These are phyloP conservation scores for Tamandua tetradactyla DNA, from an alignment of 2,797 vertebrate species.

Conservation along the genomic window DNA sequence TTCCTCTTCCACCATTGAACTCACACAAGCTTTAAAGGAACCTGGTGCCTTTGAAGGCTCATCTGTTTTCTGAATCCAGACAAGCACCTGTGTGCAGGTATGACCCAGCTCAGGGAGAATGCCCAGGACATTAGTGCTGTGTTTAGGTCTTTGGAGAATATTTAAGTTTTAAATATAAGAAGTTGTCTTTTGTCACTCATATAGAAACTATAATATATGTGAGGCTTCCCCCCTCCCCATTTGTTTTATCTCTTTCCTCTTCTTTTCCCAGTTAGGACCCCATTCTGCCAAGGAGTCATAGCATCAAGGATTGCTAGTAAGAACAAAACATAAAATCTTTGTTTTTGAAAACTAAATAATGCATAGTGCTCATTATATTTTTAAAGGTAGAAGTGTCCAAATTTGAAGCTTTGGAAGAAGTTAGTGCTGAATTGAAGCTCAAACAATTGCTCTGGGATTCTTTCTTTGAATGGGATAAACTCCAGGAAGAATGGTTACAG, in stretches of 20 bases:
- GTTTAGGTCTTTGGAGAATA: neutral
- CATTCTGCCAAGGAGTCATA: neutral
- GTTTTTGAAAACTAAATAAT: slow-evolving; percentile 54
- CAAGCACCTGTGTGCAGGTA: neutral
- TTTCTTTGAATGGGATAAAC: slow-evolving; percentile 88
- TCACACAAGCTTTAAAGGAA: neutral
- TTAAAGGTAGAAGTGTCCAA: slow-evolving; percentile 90
- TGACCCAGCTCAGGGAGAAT: slow-evolving; percentile 4
- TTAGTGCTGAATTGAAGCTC: slow-evolving; percentile 87
- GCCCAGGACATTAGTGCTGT: neutral
- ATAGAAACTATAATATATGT: neutral
- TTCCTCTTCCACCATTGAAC: neutral
- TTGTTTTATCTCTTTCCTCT: neutral
- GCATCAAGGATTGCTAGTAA: neutral
- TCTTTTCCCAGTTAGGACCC: neutral
- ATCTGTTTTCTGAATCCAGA: neutral
- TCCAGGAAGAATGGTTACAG: slow-evolving; percentile 88
- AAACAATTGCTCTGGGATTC: slow-evolving; percentile 91
- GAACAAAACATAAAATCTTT: neutral
- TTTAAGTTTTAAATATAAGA: slow-evolving; percentile 28
- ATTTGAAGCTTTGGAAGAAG: slow-evolving; percentile 88
- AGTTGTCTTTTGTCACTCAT: neutral
- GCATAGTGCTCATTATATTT: slow-evolving; percentile 12
- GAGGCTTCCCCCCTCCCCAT: neutral
- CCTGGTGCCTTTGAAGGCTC: neutral